Base-by-base conservation (phyloP, 2,113 vertebrate species). In the Sphyrna mokarran region DNA sequence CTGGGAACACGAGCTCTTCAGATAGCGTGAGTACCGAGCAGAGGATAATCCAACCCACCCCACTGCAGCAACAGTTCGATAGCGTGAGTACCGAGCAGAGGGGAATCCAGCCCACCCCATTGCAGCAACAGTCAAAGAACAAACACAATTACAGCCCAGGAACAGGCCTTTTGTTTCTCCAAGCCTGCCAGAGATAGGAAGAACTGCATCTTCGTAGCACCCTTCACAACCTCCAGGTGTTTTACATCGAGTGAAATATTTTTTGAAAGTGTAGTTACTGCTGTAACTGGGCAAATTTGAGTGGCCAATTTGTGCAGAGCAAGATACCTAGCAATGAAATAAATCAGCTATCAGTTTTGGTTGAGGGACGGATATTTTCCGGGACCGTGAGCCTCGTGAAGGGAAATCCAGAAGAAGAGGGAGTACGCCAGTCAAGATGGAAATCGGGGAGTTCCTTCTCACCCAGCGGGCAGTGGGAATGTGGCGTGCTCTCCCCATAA, bases 1-100 rank as follows among this genome's bases (percentile, higher is more conserved):
- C 97, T 99, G 96, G 99, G 99, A 29, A 99, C 99, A 0, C 97
- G 99, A 0, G 99, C 99, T 0, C 98, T 99, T 0, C 99, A 99
- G 97, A 99, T 99, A 10, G 99, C 99, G 99, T 99, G 97, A 99
- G 99, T 98, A 69, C 9, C 7, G 18, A 54, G 48, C 48, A 54
- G 48, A 54, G 48, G 48, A 4, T 3, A 5, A 54, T 54, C 48
- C 48, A 54, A 4, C 48, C 48, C 0, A 91, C 3, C 26, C 2
- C 16, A n/a, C 18, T 43, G 5, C 20, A n/a, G 16, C 72, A 1
- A 10, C n/a, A 22, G n/a, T 94, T n/a, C n/a, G 97, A 99, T 99
- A 10, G 99, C 99, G 99, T 99, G 97, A 99, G 99, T 98, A 69
- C 9, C 7, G 18, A 54, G 48, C 48, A 54, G 48, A 54, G 48